phyloP scores from a whole-genome alignment of 2,113 vertebrate species.

The Lepidothrix coronata region DNA sequence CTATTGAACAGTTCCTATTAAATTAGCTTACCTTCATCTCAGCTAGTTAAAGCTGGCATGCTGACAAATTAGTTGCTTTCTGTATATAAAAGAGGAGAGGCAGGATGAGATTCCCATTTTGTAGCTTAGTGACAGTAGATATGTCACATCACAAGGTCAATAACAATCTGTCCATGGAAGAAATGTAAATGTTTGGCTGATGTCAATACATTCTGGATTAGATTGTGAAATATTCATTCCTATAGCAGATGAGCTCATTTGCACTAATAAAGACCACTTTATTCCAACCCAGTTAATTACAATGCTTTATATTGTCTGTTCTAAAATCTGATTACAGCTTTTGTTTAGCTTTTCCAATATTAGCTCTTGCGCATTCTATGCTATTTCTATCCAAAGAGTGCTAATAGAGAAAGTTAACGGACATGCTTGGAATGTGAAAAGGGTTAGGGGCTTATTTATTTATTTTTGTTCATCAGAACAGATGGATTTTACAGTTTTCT shows the following conservation, averaged over 20 bases:
- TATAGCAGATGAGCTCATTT: constrained; percentile 48
- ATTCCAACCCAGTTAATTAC: constrained; percentile 54
- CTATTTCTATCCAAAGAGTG: constrained; percentile 39
- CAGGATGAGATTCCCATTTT: constrained; percentile 63
- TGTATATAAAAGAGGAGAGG: constrained; percentile 71
- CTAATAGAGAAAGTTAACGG: constrained; percentile 43
- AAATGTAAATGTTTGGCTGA: constrained; percentile 66
- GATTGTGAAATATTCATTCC: constrained; percentile 66
- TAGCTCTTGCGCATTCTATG: background rate
- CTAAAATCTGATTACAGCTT: constrained; percentile 63
- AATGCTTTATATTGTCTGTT: constrained; percentile 51
- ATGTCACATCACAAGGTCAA: constrained; percentile 73
- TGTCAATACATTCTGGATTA: constrained; percentile 62
- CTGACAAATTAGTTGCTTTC: constrained; percentile 79
- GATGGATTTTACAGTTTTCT: constrained; percentile 29
- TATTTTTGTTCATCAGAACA: constrained; percentile 6
- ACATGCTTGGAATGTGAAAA: constrained; percentile 43
- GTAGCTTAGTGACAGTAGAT: constrained; percentile 69
- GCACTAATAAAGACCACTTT: constrained; percentile 57
- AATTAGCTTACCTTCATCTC: constrained; percentile 79
- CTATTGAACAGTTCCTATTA: constrained; percentile 80
- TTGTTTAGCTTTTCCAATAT: constrained; percentile 55
- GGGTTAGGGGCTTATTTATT: background rate
- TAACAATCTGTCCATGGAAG: constrained; percentile 65
- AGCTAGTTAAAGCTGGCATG: constrained; percentile 75